phyloP scores from a whole-genome alignment of 2,797 vertebrate species.

The Astyanax mexicanus region DNA sequence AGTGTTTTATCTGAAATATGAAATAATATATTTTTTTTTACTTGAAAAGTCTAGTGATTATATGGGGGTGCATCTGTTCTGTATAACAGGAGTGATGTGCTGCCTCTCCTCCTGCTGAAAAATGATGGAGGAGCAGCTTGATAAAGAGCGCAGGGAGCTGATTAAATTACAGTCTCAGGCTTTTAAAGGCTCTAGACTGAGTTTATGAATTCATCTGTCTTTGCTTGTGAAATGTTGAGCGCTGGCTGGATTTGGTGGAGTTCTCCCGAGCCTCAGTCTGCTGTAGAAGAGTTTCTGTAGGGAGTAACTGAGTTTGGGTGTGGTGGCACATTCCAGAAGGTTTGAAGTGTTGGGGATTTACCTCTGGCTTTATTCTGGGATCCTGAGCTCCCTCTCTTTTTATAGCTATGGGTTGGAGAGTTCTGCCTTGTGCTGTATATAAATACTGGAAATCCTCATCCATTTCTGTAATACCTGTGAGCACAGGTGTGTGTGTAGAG shows the following conservation, averaged over 20 bases:
- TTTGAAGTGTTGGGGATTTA: not conserved
- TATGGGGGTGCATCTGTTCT: slow-evolving; percentile 1
- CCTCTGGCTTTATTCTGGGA: not conserved
- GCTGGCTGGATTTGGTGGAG: slow-evolving; percentile 9
- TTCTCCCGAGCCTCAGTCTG: not conserved
- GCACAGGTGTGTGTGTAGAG: not conserved
- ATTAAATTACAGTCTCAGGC: not conserved
- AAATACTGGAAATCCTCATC: not conserved
- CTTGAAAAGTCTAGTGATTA: slow-evolving; percentile 2
- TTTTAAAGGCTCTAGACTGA: not conserved
- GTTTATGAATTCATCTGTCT: slow-evolving; percentile 2
- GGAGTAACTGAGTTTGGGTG: slow-evolving; percentile 20
- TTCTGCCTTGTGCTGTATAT: not conserved
- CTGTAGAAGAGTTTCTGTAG: not conserved
- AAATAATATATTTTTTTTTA: not conserved
- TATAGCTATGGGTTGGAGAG: not conserved
- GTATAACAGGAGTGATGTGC: not conserved
- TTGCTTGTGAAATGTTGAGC: slow-evolving; percentile 1
- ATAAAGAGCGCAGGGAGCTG: slow-evolving; percentile 1
- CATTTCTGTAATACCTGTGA: not conserved
- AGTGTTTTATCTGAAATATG: not conserved
- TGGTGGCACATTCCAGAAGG: not conserved
- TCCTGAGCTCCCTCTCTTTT: not conserved
- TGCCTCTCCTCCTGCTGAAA: not conserved
- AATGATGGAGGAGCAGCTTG: not conserved